phyloP scores from a whole-genome alignment of 2,797 vertebrate genomes.

The Schizopygopsis malacanthus region DNA sequence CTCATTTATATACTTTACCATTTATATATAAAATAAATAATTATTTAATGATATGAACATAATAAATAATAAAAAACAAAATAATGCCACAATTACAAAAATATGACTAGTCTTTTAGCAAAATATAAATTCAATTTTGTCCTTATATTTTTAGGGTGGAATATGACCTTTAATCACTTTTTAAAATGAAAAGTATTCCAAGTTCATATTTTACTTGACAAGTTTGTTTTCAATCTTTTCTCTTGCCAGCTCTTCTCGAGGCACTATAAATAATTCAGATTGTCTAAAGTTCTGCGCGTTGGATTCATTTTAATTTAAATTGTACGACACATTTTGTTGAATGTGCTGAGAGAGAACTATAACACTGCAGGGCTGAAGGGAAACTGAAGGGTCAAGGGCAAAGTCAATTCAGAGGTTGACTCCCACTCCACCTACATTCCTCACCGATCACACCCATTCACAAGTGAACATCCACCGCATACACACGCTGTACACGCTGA shows the following conservation, averaged over 20 bases:
- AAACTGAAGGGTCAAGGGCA: constrained; percentile 53
- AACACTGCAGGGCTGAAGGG: constrained; percentile 45
- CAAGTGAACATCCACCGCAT: neutral
- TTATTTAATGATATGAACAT: no score
- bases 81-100: neutral
- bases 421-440: constrained; percentile 29
- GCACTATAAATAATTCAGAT: constrained; percentile 23
- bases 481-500: neutral
- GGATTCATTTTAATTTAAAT: neutral
- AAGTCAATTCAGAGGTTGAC: constrained; percentile 34
- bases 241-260: neutral
- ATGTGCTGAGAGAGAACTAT: constrained; percentile 15
- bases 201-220: neutral
- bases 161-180: neutral
- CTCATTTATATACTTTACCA: neutral
- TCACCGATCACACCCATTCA: constrained; percentile 21
- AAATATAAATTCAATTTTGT: fast-evolving
- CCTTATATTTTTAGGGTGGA: neutral
- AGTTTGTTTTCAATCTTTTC: neutral
- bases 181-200: neutral
- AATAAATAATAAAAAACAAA: neutral
- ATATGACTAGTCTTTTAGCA: neutral
- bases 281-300: neutral
- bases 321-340: neutral
- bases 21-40: neutral